Base-by-base conservation (phyloP, 2,888 invertebrate genomes). In the Pristionchus maxplancki region DNA sequence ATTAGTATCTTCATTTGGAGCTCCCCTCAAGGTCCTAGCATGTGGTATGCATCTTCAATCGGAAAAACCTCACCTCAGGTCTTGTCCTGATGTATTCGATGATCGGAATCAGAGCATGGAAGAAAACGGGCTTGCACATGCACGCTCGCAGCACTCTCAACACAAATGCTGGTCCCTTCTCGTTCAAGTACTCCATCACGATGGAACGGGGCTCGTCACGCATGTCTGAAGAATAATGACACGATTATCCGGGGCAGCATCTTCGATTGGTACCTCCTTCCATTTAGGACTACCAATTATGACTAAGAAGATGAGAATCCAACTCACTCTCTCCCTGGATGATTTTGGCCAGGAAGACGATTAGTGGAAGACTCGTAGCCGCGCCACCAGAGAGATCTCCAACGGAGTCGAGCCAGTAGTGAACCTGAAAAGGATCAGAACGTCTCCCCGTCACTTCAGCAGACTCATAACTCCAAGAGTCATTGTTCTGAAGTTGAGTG, bases 281-380 rank as follows among this genome's bases (percentile, higher is more conserved):
- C n/a, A n/a, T n/a, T n/a, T n/a, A n/a, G n/a, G n/a, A n/a, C n/a
- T n/a, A n/a, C n/a, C n/a, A n/a, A n/a, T n/a, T n/a, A n/a, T n/a
- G n/a, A n/a, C n/a, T n/a, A n/a, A n/a, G n/a, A n/a, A n/a, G n/a
- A n/a, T n/a, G n/a, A n/a, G n/a, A n/a, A n/a, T n/a, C n/a, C n/a
- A 31, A 40, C 67, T 48, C n/a, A 67, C 71, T 87, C 4, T 71
- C 50, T 31, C 86, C 86, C 15, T 87, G n/a, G 24, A 87, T 24
- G 20, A 71, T 24, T 13, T 50, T 67, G 17, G 48, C 44, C 1
- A 87, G 37, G 71, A 87, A 40, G 24, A 85, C 85, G 28, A 85
- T 1, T 0, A 85, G 58, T n/a, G 85, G 85, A 3, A 85, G 85
- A 44, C 62, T 85, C 4, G 64, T 17, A 4, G 15, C n/a, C 40